Evolutionary conservation across 2,888 invertebrate genomes (phyloP).

Genomic region (Mythimna albipuncta): DNA sequence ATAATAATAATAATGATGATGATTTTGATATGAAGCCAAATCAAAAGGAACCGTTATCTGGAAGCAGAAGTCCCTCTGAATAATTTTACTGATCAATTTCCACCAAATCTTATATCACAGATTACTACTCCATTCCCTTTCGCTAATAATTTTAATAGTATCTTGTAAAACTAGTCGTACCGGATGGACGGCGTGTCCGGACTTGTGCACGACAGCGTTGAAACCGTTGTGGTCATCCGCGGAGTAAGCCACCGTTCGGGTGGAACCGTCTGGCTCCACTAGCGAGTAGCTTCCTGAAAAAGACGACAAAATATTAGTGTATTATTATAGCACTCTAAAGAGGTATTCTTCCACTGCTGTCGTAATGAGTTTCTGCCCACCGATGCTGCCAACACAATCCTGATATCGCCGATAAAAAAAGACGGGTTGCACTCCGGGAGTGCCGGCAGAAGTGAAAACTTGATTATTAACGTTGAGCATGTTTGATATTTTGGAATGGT

Average conservation of each 20-base stretch:
- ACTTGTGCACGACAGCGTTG: constrained; percentile 93
- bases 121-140: constrained; percentile 7
- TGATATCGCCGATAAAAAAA: too few species aligned
- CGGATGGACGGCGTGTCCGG: constrained; percentile 92
- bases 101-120: neutral
- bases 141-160: neutral
- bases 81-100: neutral
- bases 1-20: too few species aligned
- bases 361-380: neutral
- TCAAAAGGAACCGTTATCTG: too few species aligned
- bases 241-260: constrained; percentile 91
- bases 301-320: neutral
- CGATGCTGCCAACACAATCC: too few species aligned
- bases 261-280: constrained; percentile 91
- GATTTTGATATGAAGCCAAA: neutral
- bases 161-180: constrained; percentile 64
- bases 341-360: neutral
- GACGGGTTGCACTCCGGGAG: too few species aligned
- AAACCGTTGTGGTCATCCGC: constrained; percentile 94
- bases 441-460: too few species aligned
- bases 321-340: neutral
- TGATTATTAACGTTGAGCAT: too few species aligned
- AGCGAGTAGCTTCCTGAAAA: constrained; percentile 92
- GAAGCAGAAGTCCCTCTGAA: neutral
- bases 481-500: too few species aligned